These are phyloP conservation scores for Chlorodrepanis virens DNA, from an alignment of 2,113 vertebrate genomes.

Conservation along the genomic window DNA sequence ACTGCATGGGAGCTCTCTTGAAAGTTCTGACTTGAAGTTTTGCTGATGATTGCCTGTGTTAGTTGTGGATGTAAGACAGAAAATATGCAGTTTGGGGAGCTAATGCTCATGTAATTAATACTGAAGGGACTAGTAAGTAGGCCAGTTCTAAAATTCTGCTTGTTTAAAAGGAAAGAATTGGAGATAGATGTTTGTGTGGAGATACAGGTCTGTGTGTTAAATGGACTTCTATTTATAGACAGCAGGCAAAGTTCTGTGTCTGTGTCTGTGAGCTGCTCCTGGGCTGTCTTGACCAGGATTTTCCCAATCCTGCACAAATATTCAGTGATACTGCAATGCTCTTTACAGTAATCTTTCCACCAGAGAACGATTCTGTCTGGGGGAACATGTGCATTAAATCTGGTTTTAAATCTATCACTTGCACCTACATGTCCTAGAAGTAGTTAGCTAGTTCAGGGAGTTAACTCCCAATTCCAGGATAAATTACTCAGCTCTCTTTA, in stretches of 20 bases:
- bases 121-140: not conserved
- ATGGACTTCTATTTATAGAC: not conserved
- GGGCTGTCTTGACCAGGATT: not conserved
- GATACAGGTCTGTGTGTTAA: not conserved
- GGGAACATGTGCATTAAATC: rapidly evolving
- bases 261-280: not conserved
- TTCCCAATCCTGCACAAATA: not conserved
- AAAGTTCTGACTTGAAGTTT: not conserved
- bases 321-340: not conserved
- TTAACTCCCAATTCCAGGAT: not conserved
- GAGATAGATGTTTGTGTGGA: not conserved
- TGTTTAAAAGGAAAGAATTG: not conserved
- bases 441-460: not conserved
- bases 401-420: not conserved
- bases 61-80: not conserved
- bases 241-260: rapidly evolving
- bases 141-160: not conserved
- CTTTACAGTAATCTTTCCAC: not conserved
- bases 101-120: not conserved
- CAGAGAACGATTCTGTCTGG: not conserved
- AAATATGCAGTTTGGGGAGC: not conserved
- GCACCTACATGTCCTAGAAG: not conserved
- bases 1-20: not conserved
- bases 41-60: not conserved
- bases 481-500: not conserved